These are phyloP conservation scores for Acrossocheilus fasciatus DNA, from an alignment of 2,797 vertebrate species.

Conservation along the genomic window DNA sequence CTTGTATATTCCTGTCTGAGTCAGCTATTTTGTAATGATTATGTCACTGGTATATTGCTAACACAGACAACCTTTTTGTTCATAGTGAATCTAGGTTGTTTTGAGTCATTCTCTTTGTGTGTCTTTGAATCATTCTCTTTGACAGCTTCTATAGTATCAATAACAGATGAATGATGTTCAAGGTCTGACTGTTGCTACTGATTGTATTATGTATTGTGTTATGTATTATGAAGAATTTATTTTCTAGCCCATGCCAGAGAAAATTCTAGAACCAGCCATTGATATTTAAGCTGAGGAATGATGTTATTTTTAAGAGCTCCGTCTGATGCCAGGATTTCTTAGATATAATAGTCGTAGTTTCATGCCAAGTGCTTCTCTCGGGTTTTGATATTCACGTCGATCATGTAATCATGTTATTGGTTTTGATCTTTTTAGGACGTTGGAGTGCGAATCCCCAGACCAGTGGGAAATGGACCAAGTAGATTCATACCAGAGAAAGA, in stretches of 20 bases:
- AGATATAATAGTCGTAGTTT: background rate
- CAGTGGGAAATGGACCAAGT: constrained; percentile 96
- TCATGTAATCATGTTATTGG: background rate
- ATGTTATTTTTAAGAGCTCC: constrained; percentile 35
- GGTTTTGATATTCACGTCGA: background rate
- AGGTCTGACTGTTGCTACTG: background rate
- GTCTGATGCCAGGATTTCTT: constrained; percentile 32
- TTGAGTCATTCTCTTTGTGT: constrained; percentile 10
- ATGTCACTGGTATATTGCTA: background rate
- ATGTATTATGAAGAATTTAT: background rate
- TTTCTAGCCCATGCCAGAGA: background rate
- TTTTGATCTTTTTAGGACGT: constrained; percentile 84
- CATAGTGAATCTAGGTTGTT: background rate
- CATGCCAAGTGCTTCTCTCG: background rate
- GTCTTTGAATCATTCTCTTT: background rate
- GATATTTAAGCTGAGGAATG: constrained; percentile 28
- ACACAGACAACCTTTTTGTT: constrained; percentile 5
- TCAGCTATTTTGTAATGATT: background rate
- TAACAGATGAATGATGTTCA: background rate
- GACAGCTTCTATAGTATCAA: background rate
- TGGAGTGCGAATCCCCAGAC: constrained; percentile 94
- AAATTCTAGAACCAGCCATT: background rate
- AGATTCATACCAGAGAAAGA: constrained; percentile 99
- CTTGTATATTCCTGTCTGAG: background rate
- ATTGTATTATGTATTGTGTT: background rate